Evolutionary conservation across 2,888 invertebrate species (phyloP), one percentile per base, ranked within the genome.

Genomic region (Thelaira solivaga): DNA sequence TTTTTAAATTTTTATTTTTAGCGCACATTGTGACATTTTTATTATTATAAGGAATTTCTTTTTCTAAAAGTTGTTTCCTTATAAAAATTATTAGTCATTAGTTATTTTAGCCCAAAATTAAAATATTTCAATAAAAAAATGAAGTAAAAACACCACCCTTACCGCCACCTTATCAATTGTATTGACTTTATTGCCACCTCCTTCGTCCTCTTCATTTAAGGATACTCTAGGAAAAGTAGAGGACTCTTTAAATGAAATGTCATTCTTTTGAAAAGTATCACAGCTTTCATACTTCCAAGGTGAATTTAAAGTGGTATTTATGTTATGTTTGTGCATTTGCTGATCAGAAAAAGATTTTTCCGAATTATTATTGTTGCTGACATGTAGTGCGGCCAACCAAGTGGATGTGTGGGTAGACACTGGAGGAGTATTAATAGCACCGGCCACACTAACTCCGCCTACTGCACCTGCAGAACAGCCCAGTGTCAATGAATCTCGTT

Each of bases 381-480:
- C 80, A 61, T 81, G 74, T 43, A 81, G 72, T 45, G 80, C 79
- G 10, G 81, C 79, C 55, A 79, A 39, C 79, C 74, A 79, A 16
- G 74, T 67, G 16, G 75, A 71, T 7, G 79, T 75, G 24, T 75
- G 79, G 5, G 71, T 61, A 7, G 74, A 79, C 4, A 74, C 82
- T 1, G 81, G 53, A 55, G 83, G 84, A 8, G 71, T 83, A 81
- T 57, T 82, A 81, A 7, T 67, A 68, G 11, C 47, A n/a, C 20
- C 68, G 3, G 26, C 29, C 2, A 69, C 51, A 18, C 71, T 69
- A 11, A 57, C 78, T 29, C 79, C 77, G 36, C 67, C 67, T 34
- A 29, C 55, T 47, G 62, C 62, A 16, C 49, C 73, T 43, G 45
- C 64, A 49, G 20, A 43, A 57, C 79, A 80, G 51, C 45, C 49